Conservation (phyloP, 2,113 vertebrate species). For the Herpetotheres cachinnans region DNA sequence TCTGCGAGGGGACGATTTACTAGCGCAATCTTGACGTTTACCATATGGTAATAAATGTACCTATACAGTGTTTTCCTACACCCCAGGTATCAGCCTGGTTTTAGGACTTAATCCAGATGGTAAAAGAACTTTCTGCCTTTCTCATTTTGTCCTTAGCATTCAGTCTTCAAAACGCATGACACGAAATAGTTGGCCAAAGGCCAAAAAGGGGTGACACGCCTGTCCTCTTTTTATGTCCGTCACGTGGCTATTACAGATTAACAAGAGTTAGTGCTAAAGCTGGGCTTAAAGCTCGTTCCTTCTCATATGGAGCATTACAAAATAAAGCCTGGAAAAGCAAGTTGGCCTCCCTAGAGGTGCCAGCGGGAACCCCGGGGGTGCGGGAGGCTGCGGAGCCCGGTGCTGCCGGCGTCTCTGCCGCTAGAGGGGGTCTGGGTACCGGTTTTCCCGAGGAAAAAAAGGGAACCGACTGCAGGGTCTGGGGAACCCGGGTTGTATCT, state of each 20-base stretch:
- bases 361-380: neutral
- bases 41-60: too few species aligned
- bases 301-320: rapidly evolving
- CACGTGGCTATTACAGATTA: neutral
- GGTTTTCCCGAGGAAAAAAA: neutral
- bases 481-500: neutral
- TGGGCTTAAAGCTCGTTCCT: neutral
- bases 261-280: neutral
- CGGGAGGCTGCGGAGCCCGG: neutral
- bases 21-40: neutral
- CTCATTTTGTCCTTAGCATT: neutral
- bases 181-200: neutral
- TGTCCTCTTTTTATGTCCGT: neutral
- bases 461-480: neutral
- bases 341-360: neutral
- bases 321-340: neutral
- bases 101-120: neutral
- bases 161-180: neutral
- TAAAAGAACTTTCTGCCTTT: neutral
- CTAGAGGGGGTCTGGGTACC: constrained; percentile 39
- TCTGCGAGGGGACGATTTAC: neutral
- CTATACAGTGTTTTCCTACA: neutral
- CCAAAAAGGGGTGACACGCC: neutral
- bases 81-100: neutral
- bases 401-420: neutral